Evolutionary conservation across 2,113 vertebrate species (phyloP).

Genomic region (Odobenus rosmarus): DNA sequence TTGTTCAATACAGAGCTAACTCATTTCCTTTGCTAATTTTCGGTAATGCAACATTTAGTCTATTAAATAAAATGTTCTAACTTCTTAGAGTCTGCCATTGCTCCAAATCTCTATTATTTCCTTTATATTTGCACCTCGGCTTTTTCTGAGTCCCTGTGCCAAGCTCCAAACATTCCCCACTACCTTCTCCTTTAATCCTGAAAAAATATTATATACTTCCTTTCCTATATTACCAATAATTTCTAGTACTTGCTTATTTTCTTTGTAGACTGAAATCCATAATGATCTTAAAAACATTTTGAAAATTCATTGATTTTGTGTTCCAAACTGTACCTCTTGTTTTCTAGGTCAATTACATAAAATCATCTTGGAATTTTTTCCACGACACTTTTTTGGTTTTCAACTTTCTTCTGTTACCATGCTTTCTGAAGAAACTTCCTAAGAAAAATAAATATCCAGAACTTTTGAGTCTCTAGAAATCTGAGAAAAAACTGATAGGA

Average conservation of each 20-base stretch:
- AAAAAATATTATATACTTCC: not conserved
- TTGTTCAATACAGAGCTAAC: not conserved
- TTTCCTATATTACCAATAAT: not conserved
- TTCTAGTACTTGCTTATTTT: not conserved
- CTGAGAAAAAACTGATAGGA: not conserved
- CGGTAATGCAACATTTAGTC: not conserved
- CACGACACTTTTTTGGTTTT: not conserved
- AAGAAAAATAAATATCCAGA: not conserved
- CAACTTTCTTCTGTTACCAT: not conserved
- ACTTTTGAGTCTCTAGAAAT: not conserved
- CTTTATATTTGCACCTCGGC: not conserved
- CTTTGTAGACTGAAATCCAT: not conserved
- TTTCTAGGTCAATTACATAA: not conserved
- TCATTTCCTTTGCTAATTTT: not conserved
- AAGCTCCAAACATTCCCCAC: not conserved
- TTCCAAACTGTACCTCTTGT: not conserved
- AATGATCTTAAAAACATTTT: not conserved
- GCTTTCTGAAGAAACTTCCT: not conserved
- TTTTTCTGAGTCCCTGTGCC: not conserved
- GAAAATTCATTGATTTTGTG: not conserved
- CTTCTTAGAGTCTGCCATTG: not conserved
- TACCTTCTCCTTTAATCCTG: not conserved
- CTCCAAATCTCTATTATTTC: not conserved
- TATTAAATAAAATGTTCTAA: not conserved
- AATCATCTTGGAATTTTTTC: not conserved